Conservation (phyloP, 2,797 vertebrate genomes). For the Spinus olivaceus region DNA sequence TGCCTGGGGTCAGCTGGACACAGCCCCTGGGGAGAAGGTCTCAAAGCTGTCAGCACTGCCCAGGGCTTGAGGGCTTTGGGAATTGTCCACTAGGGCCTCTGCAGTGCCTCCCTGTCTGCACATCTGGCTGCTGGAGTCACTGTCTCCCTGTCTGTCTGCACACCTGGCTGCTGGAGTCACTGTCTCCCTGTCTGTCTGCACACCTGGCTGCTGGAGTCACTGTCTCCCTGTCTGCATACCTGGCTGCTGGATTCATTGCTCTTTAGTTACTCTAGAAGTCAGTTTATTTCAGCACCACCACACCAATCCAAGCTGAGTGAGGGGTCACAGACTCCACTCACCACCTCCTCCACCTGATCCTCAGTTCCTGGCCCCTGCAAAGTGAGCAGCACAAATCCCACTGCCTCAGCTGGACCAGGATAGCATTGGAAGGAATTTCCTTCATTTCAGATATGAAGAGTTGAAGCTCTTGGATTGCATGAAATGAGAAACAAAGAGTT, state of each 20-base stretch:
- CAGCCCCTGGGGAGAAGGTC: not conserved
- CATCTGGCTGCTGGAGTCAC: not conserved
- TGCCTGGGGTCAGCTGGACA: not conserved
- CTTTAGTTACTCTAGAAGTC: not conserved
- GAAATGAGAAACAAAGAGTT: slow-evolving; percentile 70
- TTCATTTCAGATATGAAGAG: not conserved
- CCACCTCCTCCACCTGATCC: not conserved
- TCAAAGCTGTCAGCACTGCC: not conserved
- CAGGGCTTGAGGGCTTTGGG: not conserved
- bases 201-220: not conserved
- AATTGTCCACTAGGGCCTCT: not conserved
- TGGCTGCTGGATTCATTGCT: not conserved
- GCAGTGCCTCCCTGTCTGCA: not conserved
- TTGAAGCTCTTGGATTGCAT: slow-evolving; percentile 25
- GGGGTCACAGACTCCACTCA: not conserved
- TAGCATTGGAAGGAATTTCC: not conserved
- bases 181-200: not conserved
- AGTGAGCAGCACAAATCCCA: not conserved
- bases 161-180: not conserved
- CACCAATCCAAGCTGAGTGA: not conserved
- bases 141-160: not conserved
- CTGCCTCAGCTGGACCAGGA: not conserved
- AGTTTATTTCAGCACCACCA: not conserved
- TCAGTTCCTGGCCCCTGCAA: not conserved
- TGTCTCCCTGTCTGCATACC: too few species aligned